Conservation (phyloP, 2,113 vertebrate genomes). For the Anguilla rostrata region DNA sequence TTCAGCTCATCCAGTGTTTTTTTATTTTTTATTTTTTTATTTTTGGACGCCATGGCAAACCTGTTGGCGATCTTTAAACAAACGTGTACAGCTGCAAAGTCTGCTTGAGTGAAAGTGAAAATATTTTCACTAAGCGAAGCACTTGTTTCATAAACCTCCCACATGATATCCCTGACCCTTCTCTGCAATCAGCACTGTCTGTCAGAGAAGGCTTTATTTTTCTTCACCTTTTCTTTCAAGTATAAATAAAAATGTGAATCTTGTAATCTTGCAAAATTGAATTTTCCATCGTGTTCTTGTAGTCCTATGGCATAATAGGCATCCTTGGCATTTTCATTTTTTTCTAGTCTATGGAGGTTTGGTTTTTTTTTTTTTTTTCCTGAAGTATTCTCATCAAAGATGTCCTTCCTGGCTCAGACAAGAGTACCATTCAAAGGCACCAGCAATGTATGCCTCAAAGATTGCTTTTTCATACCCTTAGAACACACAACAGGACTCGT, state of each 20-base stretch:
- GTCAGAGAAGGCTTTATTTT: not conserved
- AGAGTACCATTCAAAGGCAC: not conserved
- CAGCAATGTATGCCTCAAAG: not conserved
- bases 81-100: not conserved
- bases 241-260: not conserved
- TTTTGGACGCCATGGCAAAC: not conserved
- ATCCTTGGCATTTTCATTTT: not conserved
- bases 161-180: not conserved
- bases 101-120: slow-evolving; percentile 22
- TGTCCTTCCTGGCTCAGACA: no score
- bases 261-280: not conserved
- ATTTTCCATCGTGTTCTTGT: not conserved
- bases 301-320: not conserved
- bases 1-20: not conserved
- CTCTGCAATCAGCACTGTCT: not conserved
- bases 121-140: slow-evolving; percentile 25
- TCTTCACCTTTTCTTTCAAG: not conserved
- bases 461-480: not conserved
- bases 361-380: no score
- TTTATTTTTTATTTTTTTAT: no score
- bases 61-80: not conserved
- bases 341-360: no score
- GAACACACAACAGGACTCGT: not conserved
- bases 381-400: no score
- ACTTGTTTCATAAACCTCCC: slow-evolving; percentile 22